phyloP scores from a whole-genome alignment of 2,888 invertebrate species.

The Macrophya annulata region DNA sequence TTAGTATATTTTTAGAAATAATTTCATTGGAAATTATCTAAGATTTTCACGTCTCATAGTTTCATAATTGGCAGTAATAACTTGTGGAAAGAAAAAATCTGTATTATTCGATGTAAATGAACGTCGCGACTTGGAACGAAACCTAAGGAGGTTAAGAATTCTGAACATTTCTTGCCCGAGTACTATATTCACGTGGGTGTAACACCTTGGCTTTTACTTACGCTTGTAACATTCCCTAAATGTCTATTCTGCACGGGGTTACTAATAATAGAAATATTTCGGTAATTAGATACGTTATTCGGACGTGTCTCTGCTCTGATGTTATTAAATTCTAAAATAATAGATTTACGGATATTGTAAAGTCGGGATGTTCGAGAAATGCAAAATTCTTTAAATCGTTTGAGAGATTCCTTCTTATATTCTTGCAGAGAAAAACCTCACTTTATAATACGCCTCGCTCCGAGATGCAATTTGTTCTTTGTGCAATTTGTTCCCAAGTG shows the following conservation, averaged over 20 bases:
- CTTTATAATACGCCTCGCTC: not conserved
- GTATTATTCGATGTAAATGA: not conserved
- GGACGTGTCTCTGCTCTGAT: not conserved
- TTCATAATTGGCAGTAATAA: not conserved
- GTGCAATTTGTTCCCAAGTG: not conserved
- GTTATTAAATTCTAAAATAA: slow-evolving; percentile 46
- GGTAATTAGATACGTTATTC: not conserved
- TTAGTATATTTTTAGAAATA: not conserved
- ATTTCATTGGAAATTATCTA: not conserved
- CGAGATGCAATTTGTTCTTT: slow-evolving; percentile 14
- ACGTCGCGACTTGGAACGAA: not conserved
- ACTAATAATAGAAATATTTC: slow-evolving; percentile 48
- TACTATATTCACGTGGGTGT: not conserved
- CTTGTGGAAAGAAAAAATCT: too few relatives aligned
- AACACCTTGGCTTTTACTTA: not conserved
- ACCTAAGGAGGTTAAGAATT: not conserved
- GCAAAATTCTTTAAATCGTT: not conserved
- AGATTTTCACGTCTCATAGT: not conserved
- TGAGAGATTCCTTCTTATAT: not conserved
- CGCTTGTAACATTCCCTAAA: slow-evolving; percentile 32
- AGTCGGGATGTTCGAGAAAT: not conserved
- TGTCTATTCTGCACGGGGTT: slow-evolving; percentile 36
- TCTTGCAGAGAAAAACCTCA: not conserved
- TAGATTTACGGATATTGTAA: not conserved
- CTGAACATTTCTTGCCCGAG: slow-evolving; percentile 21